phyloP scores from a whole-genome alignment of 2,888 invertebrate species.

The Omphaloscelis lunosa region DNA sequence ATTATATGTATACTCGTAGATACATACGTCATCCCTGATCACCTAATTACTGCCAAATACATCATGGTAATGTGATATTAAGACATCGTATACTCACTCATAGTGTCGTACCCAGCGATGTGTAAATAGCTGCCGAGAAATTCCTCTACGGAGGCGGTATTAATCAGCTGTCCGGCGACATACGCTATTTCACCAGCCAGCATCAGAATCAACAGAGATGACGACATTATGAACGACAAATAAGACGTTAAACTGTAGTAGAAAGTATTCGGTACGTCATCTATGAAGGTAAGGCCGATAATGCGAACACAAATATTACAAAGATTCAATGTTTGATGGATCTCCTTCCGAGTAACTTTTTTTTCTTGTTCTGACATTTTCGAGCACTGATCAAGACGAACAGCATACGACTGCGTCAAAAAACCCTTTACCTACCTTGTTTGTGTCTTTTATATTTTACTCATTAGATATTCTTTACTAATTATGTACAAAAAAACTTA shows the following conservation, averaged over 20 bases:
- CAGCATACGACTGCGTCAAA: not conserved
- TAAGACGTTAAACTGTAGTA: slow-evolving; percentile 64
- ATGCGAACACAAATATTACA: slow-evolving; percentile 77
- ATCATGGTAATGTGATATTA: slow-evolving; percentile 21
- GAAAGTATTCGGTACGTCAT: slow-evolving; percentile 68
- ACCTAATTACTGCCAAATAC: slow-evolving; percentile 21
- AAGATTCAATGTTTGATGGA: slow-evolving; percentile 73
- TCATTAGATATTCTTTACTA: not conserved
- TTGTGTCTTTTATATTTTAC: not conserved
- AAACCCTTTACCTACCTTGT: not conserved
- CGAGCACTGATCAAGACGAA: not conserved
- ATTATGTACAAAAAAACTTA: slow-evolving; percentile 15
- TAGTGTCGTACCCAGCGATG: slow-evolving; percentile 81
- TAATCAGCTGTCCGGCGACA: slow-evolving; percentile 72
- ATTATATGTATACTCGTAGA: not conserved
- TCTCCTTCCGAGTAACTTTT: slow-evolving; percentile 71
- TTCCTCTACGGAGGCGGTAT: slow-evolving; percentile 76
- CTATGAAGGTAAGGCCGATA: slow-evolving; percentile 80
- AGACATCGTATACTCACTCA: slow-evolving; percentile 75
- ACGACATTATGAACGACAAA: slow-evolving; percentile 68
- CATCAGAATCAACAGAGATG: slow-evolving; percentile 72
- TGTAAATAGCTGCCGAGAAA: slow-evolving; percentile 80
- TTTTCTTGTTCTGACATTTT: slow-evolving; percentile 38
- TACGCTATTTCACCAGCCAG: slow-evolving; percentile 76
- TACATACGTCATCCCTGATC: slow-evolving; percentile 19